phyloP scores from a whole-genome alignment of 2,797 vertebrate genomes.

The Aulostomus chinensis region DNA sequence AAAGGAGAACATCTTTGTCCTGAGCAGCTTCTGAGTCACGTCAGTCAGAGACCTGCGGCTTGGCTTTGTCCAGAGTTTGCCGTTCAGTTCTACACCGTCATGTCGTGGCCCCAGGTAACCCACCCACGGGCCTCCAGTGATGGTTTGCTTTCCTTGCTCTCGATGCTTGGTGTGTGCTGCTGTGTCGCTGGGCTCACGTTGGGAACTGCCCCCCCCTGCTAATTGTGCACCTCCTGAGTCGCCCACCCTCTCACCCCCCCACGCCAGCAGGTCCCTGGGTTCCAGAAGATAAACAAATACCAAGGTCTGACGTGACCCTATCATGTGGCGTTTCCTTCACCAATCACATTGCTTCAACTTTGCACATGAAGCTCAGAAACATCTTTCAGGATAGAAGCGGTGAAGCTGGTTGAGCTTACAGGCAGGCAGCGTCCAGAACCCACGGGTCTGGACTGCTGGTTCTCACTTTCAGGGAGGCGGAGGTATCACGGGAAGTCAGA shows the following conservation, averaged over 20 bases:
- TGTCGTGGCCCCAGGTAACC: no score
- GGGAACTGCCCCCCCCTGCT: slow-evolving; percentile 43
- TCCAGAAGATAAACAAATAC: no score
- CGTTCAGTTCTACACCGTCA: no score
- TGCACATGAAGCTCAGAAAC: no score
- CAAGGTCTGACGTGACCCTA: no score
- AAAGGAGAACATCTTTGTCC: no score
- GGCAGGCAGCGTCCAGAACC: slow-evolving; percentile 21
- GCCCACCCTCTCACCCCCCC: not conserved
- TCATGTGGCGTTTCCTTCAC: slow-evolving; percentile 20
- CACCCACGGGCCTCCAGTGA: slow-evolving; percentile 55
- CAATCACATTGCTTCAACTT: slow-evolving; percentile 1
- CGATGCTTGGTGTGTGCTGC: slow-evolving; percentile 58
- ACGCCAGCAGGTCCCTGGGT: no score
- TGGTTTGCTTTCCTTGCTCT: slow-evolving; percentile 74
- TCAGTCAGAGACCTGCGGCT: no score
- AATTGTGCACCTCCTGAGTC: no score
- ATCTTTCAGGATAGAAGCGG: slow-evolving; percentile 28
- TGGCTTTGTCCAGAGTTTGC: no score
- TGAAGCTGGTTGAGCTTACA: no score
- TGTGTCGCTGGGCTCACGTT: slow-evolving; percentile 56
- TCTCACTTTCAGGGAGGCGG: slow-evolving; percentile 62
- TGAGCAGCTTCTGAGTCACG: no score
- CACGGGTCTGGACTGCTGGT: slow-evolving; percentile 29
- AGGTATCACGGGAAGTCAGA: slow-evolving; percentile 71